Conservation (phyloP, 2,113 vertebrate genomes). For the Vulpes vulpes region DNA sequence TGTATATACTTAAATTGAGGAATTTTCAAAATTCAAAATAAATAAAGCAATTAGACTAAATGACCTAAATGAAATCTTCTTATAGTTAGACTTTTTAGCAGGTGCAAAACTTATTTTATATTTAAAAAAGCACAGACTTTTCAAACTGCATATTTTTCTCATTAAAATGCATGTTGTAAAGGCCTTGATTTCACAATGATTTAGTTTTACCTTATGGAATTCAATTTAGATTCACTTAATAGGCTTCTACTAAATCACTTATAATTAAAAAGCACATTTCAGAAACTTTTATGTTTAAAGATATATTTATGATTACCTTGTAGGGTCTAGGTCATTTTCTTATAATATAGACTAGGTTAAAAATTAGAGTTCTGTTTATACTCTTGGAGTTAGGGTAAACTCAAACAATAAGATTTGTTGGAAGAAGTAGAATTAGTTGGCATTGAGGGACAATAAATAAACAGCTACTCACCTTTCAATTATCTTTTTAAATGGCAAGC, state of each 20-base stretch:
- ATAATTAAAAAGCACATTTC: constrained; percentile 65
- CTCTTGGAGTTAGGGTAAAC: background rate
- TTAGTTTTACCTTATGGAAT: constrained; percentile 68
- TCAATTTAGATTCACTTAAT: constrained; percentile 61
- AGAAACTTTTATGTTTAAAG: constrained; percentile 57
- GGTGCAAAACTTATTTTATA: background rate
- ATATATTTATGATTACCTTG: constrained; percentile 15
- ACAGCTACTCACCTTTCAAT: background rate
- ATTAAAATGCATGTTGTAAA: constrained; percentile 60
- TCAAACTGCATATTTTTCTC: background rate
- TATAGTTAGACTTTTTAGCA: background rate
- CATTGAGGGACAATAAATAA: background rate
- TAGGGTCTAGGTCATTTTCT: background rate
- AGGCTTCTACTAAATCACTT: constrained; percentile 27
- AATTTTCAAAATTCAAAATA: background rate
- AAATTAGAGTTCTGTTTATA: background rate
- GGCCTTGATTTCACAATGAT: constrained; percentile 55
- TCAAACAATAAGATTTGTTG: background rate
- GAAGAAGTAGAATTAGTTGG: constrained; percentile 44
- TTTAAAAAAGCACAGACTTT: background rate
- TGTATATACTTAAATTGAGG: background rate
- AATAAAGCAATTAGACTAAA: background rate
- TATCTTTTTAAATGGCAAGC: background rate
- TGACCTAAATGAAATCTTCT: background rate
- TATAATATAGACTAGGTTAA: background rate